Conservation (phyloP, 1,140 invertebrate genomes). For the Drosophila murphyi region DNA sequence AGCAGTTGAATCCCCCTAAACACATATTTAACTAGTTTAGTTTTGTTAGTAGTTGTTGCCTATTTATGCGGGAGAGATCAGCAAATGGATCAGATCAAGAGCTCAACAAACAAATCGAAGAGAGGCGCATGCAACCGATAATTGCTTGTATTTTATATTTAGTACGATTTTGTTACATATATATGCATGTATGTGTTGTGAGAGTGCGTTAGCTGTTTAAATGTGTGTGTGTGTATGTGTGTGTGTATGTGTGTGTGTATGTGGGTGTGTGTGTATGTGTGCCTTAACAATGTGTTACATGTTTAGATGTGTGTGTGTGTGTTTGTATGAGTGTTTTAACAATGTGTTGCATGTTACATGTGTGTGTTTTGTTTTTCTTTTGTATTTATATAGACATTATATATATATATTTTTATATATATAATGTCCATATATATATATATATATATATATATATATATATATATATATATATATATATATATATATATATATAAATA, state of each 20-base stretch:
- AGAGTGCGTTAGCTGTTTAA: not conserved
- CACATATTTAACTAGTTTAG: constrained; percentile 8
- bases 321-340: not conserved
- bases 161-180: constrained; percentile 30
- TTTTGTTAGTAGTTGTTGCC: constrained; percentile 26
- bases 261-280: constrained; percentile 32
- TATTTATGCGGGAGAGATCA: constrained; percentile 34
- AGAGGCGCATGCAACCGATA: constrained; percentile 2
- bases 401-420: constrained; percentile 31
- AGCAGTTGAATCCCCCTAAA: constrained; percentile 4
- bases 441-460: constrained; percentile 34
- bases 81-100: constrained; percentile 24
- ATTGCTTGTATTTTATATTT: constrained; percentile 10
- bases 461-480: not conserved
- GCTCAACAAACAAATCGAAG: constrained; percentile 46
- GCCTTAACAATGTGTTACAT: constrained; percentile 1
- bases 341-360: constrained; percentile 4
- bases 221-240: constrained; percentile 1
- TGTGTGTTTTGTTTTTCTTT: constrained; percentile 34
- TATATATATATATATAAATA: constrained; percentile 47
- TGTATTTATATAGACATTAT: constrained; percentile 16
- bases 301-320: constrained; percentile 4
- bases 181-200: constrained; percentile 12
- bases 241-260: constrained; percentile 6
- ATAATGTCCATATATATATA: not conserved